Evolutionary conservation across 2,888 invertebrate species (phyloP).

Genomic region (Ptychoptera albimana): DNA sequence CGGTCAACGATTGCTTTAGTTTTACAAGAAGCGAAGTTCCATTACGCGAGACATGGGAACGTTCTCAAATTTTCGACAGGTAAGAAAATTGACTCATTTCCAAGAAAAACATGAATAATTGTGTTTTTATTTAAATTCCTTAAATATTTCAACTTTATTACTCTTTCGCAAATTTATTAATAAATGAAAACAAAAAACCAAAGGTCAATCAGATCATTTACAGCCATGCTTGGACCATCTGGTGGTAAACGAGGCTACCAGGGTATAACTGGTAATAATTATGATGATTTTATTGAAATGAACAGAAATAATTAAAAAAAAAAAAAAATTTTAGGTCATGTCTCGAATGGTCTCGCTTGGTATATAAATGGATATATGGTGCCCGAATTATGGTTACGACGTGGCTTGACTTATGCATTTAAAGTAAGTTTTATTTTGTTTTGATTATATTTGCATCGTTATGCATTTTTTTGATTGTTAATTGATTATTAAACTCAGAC

Average conservation of each 20-base stretch:
- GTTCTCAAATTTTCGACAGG: conserved; percentile 47
- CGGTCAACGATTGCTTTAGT: conserved; percentile 53
- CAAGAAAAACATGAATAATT: not conserved
- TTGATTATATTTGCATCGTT: not conserved
- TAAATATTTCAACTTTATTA: not conserved
- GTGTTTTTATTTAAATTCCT: not conserved
- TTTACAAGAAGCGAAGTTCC: conserved; percentile 39
- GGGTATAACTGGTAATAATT: conserved; percentile 42
- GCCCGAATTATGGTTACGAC: conserved; percentile 72
- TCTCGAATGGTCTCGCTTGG: conserved; percentile 64
- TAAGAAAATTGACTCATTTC: conserved; percentile 12
- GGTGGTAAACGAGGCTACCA: conserved; percentile 67
- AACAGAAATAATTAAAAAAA: not conserved
- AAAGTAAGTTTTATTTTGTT: conserved; percentile 30
- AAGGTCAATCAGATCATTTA: conserved; percentile 55
- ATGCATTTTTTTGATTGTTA: not conserved
- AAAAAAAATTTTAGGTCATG: conserved; percentile 34
- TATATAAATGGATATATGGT: conserved; percentile 82
- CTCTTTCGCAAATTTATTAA: not conserved
- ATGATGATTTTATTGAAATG: not conserved
- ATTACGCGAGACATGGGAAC: conserved; percentile 39
- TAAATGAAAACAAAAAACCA: no score
- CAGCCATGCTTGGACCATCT: conserved; percentile 68
- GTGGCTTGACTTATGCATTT: conserved; percentile 75
- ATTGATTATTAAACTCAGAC: not conserved